Evolutionary conservation across 2,888 invertebrate genomes (phyloP).

Genomic region (Caenorhabditis zanzibari): DNA sequence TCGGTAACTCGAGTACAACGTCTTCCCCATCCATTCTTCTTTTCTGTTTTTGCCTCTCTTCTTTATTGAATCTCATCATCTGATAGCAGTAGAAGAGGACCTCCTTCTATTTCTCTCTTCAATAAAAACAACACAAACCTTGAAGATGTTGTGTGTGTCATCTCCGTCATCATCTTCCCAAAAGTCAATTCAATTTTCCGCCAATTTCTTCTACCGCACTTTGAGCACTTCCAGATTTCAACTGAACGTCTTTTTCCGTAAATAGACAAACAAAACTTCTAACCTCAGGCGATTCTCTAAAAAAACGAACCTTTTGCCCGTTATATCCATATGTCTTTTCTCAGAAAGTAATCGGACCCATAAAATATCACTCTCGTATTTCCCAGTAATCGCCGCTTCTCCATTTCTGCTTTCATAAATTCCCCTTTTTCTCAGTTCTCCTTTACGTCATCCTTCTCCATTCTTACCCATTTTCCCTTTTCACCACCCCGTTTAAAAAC

Average conservation of each 20-base stretch:
- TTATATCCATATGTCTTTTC: conserved; percentile 34
- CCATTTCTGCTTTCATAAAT: conserved; percentile 9
- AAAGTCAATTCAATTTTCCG: conserved; percentile 50
- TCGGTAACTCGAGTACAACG: conserved; percentile 40
- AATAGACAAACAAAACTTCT: conserved; percentile 25
- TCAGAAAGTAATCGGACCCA: conserved; percentile 42
- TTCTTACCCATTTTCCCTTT: conserved; percentile 6
- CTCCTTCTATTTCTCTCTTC: conserved; percentile 24
- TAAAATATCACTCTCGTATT: conserved; percentile 48
- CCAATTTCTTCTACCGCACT: conserved; percentile 27
- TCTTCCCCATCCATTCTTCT: conserved; percentile 5
- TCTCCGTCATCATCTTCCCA: conserved; percentile 12
- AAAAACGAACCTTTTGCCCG: conserved; percentile 14
- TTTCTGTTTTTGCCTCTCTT: conserved; percentile 34
- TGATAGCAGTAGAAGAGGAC: conserved; percentile 48
- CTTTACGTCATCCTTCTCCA: conserved; percentile 16
- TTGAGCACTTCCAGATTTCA: conserved; percentile 37
- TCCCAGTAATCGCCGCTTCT: conserved; percentile 23
- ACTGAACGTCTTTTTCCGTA: conserved; percentile 3
- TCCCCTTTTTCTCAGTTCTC: conserved; percentile 1
- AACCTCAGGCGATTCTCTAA: conserved; percentile 35
- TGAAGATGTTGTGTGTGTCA: conserved; percentile 31
- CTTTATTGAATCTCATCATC: conserved; percentile 61
- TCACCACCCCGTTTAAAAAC: conserved; percentile 38
- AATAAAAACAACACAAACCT: conserved; percentile 51